Evolutionary conservation across 2,113 vertebrate genomes (phyloP).

Genomic region (Tachycineta bicolor): DNA sequence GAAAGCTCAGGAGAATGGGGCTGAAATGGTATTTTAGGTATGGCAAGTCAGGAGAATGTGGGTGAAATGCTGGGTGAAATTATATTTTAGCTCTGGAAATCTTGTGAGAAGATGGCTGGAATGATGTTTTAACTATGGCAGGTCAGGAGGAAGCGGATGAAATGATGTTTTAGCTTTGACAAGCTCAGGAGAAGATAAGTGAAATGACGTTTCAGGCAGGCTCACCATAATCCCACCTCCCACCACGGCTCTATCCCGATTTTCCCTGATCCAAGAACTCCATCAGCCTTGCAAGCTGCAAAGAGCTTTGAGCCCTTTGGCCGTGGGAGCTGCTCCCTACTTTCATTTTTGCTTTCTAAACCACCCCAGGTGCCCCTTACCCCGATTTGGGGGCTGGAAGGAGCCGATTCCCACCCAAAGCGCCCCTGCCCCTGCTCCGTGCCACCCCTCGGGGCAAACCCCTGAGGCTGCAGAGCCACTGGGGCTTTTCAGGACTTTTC

Average conservation of each 20-base stretch:
- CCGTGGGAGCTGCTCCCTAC: rapidly evolving
- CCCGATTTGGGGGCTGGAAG: rapidly evolving
- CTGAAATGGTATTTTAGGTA: no score
- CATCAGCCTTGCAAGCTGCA: not conserved
- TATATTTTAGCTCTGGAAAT: no score
- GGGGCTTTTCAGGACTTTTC: not conserved
- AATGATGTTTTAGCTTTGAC: not conserved
- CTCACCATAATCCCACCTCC: rapidly evolving
- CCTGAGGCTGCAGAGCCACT: not conserved
- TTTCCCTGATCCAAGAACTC: not conserved
- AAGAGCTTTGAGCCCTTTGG: not conserved
- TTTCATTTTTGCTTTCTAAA: not conserved
- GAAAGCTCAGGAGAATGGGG: no score
- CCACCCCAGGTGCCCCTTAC: not conserved
- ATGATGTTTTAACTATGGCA: no score
- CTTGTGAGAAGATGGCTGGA: no score
- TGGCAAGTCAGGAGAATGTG: no score
- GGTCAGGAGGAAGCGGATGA: no score
- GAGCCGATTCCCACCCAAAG: not conserved
- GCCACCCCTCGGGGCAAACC: not conserved
- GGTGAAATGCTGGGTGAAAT: no score
- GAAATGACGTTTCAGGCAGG: not conserved
- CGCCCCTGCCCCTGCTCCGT: rapidly evolving
- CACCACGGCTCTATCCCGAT: rapidly evolving
- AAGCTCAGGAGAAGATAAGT: rapidly evolving